Percentiles rank a stretch among this genome's conserved stretches.
phyloP scores from a whole-genome alignment of 2,888 invertebrate species.

The Eucera pruinosa region DNA sequence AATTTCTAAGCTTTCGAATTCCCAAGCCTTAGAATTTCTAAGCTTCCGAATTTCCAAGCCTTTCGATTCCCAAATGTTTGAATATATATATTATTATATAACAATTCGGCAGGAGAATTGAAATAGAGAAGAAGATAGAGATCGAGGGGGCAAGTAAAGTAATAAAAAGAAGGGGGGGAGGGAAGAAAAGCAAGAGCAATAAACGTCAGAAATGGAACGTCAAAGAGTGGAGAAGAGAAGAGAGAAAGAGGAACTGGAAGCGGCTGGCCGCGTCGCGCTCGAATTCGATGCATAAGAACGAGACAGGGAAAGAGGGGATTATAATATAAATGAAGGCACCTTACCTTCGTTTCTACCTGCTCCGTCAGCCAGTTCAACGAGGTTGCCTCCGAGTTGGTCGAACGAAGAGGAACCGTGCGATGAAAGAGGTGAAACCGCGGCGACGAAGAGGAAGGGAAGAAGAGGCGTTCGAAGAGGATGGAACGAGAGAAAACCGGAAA shows the following conservation, averaged over 20 bases:
- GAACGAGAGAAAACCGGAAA: not conserved
- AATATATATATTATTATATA: too few relatives aligned
- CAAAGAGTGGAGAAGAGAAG: not conserved
- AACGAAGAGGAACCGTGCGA: not conserved
- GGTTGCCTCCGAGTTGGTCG: slow-evolving; percentile 18
- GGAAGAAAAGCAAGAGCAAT: slow-evolving; percentile 33
- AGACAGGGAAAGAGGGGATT: slow-evolving; percentile 72
- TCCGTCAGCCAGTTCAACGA: slow-evolving; percentile 58
- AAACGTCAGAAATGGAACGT: slow-evolving; percentile 41
- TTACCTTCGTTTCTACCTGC: slow-evolving; percentile 66
- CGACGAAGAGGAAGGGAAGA: not conserved
- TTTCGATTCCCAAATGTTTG: too few relatives aligned
- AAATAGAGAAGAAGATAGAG: not conserved
- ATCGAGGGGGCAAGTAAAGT: not conserved
- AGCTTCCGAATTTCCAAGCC: too few relatives aligned
- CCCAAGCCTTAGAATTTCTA: too few relatives aligned
- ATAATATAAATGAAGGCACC: slow-evolving; percentile 78
- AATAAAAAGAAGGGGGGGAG: not conserved
- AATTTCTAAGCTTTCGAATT: too few relatives aligned
- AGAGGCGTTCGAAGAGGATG: slow-evolving; percentile 4
- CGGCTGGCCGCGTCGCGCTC: slow-evolving; percentile 44
- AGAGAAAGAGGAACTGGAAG: not conserved
- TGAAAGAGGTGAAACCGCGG: slow-evolving; percentile 14
- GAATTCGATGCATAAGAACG: slow-evolving; percentile 76
- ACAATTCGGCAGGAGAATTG: too few relatives aligned